Conservation (phyloP, 2,888 invertebrate genomes). For the Drosophila neotestacea region DNA sequence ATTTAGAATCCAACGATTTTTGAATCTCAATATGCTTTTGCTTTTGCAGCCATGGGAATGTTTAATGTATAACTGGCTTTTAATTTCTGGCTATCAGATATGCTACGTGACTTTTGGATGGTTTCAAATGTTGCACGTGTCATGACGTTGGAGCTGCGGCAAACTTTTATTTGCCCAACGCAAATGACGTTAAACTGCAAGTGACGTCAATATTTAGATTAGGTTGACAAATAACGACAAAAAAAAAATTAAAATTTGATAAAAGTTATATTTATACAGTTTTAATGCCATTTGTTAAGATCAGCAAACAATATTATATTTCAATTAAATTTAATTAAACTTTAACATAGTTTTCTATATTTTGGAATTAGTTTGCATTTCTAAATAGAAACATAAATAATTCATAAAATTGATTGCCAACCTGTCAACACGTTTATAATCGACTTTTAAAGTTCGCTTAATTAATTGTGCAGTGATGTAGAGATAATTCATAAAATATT, state of each 20-base stretch:
- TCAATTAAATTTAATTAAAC: background rate
- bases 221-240: background rate
- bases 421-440: constrained; percentile 3
- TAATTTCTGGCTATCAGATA: constrained; percentile 39
- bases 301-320: background rate
- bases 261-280: background rate
- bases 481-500: constrained; percentile 22
- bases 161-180: constrained; percentile 43
- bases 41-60: constrained; percentile 25
- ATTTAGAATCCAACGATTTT: constrained; percentile 8
- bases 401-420: background rate
- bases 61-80: constrained; percentile 49
- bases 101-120: constrained; percentile 62
- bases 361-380: background rate
- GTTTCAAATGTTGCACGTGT: constrained; percentile 60
- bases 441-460: background rate
- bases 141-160: constrained; percentile 14
- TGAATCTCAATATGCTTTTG: constrained; percentile 37
- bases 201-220: constrained; percentile 52
- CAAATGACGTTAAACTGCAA: constrained; percentile 34
- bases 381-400: background rate
- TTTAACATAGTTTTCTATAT: background rate
- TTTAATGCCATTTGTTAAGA: background rate
- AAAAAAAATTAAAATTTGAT: background rate
- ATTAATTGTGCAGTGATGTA: constrained; percentile 1